Evolutionary conservation across 2,113 vertebrate species (phyloP), one percentile per base, ranked within the genome.

Genomic region (Lucifuga dentata): DNA sequence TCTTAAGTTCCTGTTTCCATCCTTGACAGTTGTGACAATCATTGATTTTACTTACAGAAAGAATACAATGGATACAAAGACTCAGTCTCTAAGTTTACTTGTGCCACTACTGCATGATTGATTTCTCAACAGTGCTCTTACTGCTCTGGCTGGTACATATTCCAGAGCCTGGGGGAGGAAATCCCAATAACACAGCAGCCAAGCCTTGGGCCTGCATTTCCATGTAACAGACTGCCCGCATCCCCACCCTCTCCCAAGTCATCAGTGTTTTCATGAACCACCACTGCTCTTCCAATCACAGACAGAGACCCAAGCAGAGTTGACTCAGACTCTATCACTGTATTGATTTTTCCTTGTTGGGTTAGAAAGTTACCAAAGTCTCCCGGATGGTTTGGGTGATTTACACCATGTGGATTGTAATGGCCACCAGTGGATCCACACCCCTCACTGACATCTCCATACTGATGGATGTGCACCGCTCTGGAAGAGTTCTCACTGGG

Each of bases 311-410:
- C 95, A 46, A 90, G 90, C 44, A 99, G 81, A 0, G 92, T 93
- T 11, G 95, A 95, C 0, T 13, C 38, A 1, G 94, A 90, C 1
- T 90, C 72, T 0, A 70, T 0, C 64, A 76, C 73, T 24, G 78
- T 80, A 26, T 48, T 78, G 60, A 99, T 90, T 71, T 82, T 93
- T 29, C 95, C 95, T 1, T 92, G 76, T 29, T 82, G 88, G 15
- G 94, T 78, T 0, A 36, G 20, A 77, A 98, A 98, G 91, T 99
- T 98, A 17, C 95, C 95, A 2, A 99, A 98, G 86, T 99, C 98
- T 23, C 98, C 97, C 0, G 96, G 97, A 83, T 99, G 98, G 0
- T 58, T 36, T 1, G 96, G 97, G 57, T 99, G 98, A 33, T 85
- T 38, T 9, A 91, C 90, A 0, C 11, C 20, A 15, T 68, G 29